Base-by-base conservation (phyloP, 2,797 vertebrate species). In the Prunella strophiata region DNA sequence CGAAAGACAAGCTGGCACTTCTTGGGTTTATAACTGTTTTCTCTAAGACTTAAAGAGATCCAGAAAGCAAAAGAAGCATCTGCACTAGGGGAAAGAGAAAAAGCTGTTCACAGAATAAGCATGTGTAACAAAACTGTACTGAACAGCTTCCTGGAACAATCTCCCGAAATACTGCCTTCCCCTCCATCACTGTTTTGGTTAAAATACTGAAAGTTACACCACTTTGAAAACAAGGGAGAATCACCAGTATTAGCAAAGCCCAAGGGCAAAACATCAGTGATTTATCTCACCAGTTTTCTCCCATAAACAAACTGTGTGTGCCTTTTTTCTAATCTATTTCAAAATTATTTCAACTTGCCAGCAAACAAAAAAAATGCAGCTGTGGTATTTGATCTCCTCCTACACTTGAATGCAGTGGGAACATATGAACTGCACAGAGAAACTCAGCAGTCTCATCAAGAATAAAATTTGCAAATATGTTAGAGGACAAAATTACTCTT, bases 1-100 rank as follows among this genome's bases (percentile, higher is more conserved):
- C 2, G 30, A 61, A 96, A 92, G 72, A 92, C 58, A 96, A 95
- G 77, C 54, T 95, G 85, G 72, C 91, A 80, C 79, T 96, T 87
- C 85, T 40, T 68, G 34, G 29, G 67, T 89, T 93, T 85, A 47
- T 68, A 73, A 92, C 30, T 11, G 16, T 89, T 96, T 96, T 81
- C 84, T 94, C 70, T 92, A 58, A 63, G 94, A 96, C n/a, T 93
- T 92, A 67, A 79, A 88, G 80, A 93, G 21, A 71, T 34, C 15
- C 52, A 93, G 51, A 95, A 94, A 85, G 71, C n/a, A 89, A 87
- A 78, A 94, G 30, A 88, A 51, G 29, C 54, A 91, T 76, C 55
- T 88, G 50, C 1, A 13, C 68, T 63, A 50, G 32, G 10, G 36
- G 21, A 65, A 26, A 15, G 36, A 76, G 65, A 75, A 38, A 3